Conservation (phyloP, 2,113 vertebrate species). For the Pipra filicauda region DNA sequence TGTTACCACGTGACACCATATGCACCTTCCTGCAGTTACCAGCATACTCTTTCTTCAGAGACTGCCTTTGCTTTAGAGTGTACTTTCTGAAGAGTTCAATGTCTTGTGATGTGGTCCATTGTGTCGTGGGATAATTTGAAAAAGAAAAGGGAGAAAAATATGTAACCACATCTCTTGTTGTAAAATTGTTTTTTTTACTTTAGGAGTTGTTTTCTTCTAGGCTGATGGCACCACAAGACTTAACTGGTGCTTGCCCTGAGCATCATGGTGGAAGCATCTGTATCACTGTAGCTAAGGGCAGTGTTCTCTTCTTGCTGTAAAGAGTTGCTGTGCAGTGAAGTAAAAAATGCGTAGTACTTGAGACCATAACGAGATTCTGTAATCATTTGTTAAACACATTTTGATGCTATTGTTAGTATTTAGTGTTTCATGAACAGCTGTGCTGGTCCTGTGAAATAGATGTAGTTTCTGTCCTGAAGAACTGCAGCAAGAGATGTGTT, state of each 20-base stretch:
- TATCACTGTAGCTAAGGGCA: background rate
- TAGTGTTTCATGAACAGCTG: background rate
- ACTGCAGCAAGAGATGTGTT: background rate
- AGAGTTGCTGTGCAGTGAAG: background rate
- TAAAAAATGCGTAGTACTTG: background rate
- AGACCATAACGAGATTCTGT: background rate
- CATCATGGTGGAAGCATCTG: background rate
- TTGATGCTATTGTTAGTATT: background rate
- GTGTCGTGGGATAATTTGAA: background rate
- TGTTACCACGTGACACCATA: rapidly evolving
- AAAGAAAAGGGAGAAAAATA: background rate
- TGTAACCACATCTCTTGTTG: background rate
- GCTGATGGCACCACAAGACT: background rate
- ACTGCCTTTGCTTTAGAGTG: background rate
- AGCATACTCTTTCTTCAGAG: background rate
- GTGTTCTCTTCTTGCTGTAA: background rate
- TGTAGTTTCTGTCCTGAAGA: background rate
- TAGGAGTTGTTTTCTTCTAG: background rate
- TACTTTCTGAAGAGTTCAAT: background rate
- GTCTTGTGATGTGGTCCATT: background rate
- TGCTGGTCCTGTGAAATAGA: background rate
- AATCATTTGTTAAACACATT: background rate
- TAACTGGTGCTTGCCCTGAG: background rate
- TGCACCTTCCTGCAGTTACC: background rate
- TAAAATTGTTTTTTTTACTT: background rate